Conservation (phyloP, 2,888 invertebrate genomes). For the Epirrhoe tristata region DNA sequence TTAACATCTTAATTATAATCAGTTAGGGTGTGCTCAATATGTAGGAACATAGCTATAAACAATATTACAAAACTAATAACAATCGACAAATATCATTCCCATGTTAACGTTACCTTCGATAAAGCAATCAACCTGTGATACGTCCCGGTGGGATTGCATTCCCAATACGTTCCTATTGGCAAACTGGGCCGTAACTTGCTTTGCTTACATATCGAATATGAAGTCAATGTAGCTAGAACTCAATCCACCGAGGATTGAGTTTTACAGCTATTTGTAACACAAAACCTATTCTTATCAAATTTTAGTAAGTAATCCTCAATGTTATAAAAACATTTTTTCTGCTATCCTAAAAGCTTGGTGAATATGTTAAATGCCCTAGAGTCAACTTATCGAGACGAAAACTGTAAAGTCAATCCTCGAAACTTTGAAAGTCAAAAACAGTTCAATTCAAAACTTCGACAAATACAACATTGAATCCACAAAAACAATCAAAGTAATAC, state of each 20-base stretch:
- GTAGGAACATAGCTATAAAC: neutral
- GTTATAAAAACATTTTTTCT: neutral
- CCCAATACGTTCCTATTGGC: constrained; percentile 26
- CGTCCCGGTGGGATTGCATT: constrained; percentile 38
- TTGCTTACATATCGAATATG: constrained; percentile 27
- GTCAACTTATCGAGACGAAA: constrained; percentile 4
- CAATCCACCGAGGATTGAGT: neutral
- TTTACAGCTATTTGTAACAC: neutral
- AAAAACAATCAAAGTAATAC: constrained; percentile 29
- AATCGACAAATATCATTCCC: constrained; percentile 28
- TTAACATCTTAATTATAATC: neutral
- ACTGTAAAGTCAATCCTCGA: neutral
- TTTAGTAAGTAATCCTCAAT: neutral
- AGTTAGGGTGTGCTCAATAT: neutral
- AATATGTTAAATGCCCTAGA: neutral
- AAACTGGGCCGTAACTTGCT: constrained; percentile 21
- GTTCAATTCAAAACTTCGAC: constrained; percentile 16
- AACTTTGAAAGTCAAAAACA: constrained; percentile 23
- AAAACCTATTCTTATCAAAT: constrained; percentile 1
- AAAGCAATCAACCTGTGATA: constrained; percentile 42
- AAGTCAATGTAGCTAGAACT: constrained; percentile 15
- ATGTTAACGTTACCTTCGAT: constrained; percentile 42
- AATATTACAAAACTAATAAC: constrained; percentile 13
- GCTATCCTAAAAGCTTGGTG: neutral
- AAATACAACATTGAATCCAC: constrained; percentile 8